phyloP scores from a whole-genome alignment of 1,140 invertebrate species.

The Drosophila jambulina region DNA sequence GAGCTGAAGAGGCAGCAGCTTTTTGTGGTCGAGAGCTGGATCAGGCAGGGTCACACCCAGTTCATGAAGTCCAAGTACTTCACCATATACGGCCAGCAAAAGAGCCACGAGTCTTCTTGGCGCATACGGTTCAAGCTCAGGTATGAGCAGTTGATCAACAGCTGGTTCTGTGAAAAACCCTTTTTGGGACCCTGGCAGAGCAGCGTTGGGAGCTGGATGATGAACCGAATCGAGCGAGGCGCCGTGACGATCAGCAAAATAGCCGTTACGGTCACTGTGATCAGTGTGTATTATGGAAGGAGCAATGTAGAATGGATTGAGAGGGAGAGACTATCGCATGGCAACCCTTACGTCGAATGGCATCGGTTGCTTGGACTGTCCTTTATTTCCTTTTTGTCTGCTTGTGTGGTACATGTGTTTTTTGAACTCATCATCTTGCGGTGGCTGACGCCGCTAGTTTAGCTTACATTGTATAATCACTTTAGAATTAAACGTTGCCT shows the following conservation, averaged over 20 bases:
- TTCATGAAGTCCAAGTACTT: conserved; percentile 33
- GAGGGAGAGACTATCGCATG: background rate
- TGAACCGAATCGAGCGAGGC: conserved; percentile 34
- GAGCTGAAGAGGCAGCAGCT: conserved; percentile 10
- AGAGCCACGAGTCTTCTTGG: background rate
- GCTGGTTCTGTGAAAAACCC: conserved; percentile 26
- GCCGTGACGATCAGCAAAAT: conserved; percentile 32
- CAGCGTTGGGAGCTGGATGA: background rate
- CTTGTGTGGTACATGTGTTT: conserved; percentile 12
- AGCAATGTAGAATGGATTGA: background rate
- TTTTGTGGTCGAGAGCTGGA: conserved; percentile 35
- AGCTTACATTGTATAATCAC: background rate
- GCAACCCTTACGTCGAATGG: background rate
- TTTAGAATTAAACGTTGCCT: background rate
- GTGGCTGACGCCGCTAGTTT: background rate
- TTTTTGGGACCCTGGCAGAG: conserved; percentile 36
- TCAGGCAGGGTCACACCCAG: conserved; percentile 1
- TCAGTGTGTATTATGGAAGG: conserved; percentile 4
- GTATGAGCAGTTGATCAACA: conserved; percentile 3
- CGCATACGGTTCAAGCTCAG: conserved; percentile 1
- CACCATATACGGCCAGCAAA: rapidly evolving
- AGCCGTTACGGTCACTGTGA: conserved; percentile 6
- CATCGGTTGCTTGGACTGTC: background rate
- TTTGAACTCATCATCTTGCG: conserved; percentile 31
- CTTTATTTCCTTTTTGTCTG: background rate